Evolutionary conservation across 1,140 invertebrate genomes (phyloP).

Genomic region (Spodoptera litura): DNA sequence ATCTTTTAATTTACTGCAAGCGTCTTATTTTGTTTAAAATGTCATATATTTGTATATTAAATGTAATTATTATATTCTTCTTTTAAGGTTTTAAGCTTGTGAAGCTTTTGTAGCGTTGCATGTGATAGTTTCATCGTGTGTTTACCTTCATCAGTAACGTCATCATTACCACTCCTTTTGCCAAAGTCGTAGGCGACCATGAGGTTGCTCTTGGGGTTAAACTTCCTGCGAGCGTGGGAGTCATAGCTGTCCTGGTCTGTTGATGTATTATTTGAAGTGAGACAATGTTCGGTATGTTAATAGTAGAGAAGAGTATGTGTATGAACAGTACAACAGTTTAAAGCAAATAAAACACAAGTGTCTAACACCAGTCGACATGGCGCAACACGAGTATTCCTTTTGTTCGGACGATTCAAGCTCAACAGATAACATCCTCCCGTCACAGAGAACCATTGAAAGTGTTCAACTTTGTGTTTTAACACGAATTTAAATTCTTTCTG

Average conservation of each 20-base stretch:
- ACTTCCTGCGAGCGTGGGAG: slow-evolving; percentile 59
- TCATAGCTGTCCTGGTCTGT: slow-evolving; percentile 59
- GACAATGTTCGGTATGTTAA: slow-evolving; percentile 50
- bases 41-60: background rate
- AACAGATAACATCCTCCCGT: slow-evolving; percentile 11
- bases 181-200: slow-evolving; percentile 74
- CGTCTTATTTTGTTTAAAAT: slow-evolving; percentile 31
- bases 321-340: background rate
- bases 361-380: slow-evolving; percentile 39
- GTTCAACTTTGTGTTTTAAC: slow-evolving; percentile 46
- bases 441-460: slow-evolving; percentile 45
- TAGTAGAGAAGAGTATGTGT: slow-evolving; percentile 42
- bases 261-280: slow-evolving; percentile 27
- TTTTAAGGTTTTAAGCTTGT: background rate
- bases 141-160: slow-evolving; percentile 76
- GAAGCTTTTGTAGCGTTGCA: slow-evolving; percentile 29
- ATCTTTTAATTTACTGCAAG: slow-evolving; percentile 47
- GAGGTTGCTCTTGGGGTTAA: slow-evolving; percentile 67
- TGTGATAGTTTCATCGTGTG: slow-evolving; percentile 14
- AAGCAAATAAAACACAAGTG: slow-evolving; percentile 22
- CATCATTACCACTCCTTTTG: slow-evolving; percentile 75
- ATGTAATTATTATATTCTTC: background rate
- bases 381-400: slow-evolving; percentile 10
- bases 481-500: slow-evolving; percentile 7
- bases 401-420: slow-evolving; percentile 19